Evolutionary conservation across 2,113 vertebrate species (phyloP).

Genomic region (Leptosomus discolor): DNA sequence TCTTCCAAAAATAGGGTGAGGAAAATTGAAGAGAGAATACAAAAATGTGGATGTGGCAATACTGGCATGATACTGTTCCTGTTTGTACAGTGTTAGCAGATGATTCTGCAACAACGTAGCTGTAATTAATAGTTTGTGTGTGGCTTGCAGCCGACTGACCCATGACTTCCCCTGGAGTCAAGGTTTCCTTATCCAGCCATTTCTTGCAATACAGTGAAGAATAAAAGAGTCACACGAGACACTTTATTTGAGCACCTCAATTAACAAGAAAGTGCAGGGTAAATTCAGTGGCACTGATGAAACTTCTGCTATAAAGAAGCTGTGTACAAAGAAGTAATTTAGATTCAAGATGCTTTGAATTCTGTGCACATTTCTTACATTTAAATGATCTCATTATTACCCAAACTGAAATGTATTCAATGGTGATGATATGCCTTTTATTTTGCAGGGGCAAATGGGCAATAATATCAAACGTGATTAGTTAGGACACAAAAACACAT

Average conservation of each 20-base stretch:
- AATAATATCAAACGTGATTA: background rate
- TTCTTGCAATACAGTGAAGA: background rate
- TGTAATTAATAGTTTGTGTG: conserved; percentile 38
- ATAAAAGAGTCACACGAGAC: background rate
- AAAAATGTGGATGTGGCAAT: conserved; percentile 35
- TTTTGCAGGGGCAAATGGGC: background rate
- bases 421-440: background rate
- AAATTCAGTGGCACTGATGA: conserved; percentile 4
- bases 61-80: background rate
- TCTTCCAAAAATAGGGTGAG: background rate
- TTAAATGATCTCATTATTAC: background rate
- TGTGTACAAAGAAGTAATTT: background rate
- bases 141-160: background rate
- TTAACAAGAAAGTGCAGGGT: conserved; percentile 3
- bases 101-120: background rate
- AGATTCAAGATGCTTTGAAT: conserved; percentile 1
- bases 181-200: background rate
- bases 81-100: conserved; percentile 5
- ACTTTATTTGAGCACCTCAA: background rate
- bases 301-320: background rate
- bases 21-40: conserved; percentile 1
- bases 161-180: background rate
- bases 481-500: background rate
- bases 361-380: background rate
- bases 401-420: background rate